Conservation (phyloP, 2,888 invertebrate species). For the Mechanitis messenoides region DNA sequence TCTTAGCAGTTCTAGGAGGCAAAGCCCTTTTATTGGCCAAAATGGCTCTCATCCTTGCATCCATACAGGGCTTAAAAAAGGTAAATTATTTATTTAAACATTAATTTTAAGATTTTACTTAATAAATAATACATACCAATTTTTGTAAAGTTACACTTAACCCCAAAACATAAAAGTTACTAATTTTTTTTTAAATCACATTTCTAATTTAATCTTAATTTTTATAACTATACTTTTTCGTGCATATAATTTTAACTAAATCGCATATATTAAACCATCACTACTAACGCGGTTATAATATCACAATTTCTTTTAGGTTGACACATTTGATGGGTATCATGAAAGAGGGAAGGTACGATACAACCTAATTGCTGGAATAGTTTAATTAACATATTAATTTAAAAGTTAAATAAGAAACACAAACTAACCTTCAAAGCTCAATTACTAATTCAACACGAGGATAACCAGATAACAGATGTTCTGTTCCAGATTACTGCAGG, state of each 20-base stretch:
- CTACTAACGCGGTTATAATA: conserved; percentile 35
- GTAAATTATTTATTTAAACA: conserved; percentile 48
- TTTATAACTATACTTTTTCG: no score
- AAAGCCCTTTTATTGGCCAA: conserved; percentile 88
- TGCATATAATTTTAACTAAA: no score
- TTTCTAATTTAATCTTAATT: no score
- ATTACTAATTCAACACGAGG: conserved; percentile 46
- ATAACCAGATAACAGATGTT: conserved; percentile 72
- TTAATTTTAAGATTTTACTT: no score
- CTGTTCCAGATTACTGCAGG: conserved; percentile 81
- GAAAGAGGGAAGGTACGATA: conserved; percentile 66
- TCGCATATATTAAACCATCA: neutral
- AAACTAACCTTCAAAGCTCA: conserved; percentile 45
- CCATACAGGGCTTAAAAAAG: conserved; percentile 87
- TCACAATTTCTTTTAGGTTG: conserved; percentile 69
- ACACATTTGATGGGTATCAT: conserved; percentile 63
- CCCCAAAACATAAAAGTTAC: neutral
- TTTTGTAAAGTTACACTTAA: neutral
- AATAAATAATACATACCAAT: neutral
- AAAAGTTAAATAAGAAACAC: conserved; percentile 20
- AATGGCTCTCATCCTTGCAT: conserved; percentile 86
- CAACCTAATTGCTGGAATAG: conserved; percentile 27
- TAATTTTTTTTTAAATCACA: no score
- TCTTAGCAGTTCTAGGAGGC: conserved; percentile 87
- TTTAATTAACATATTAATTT: conserved; percentile 12